Evolutionary conservation across 2,797 vertebrate species (phyloP).

Genomic region (Ceyx erithaca): DNA sequence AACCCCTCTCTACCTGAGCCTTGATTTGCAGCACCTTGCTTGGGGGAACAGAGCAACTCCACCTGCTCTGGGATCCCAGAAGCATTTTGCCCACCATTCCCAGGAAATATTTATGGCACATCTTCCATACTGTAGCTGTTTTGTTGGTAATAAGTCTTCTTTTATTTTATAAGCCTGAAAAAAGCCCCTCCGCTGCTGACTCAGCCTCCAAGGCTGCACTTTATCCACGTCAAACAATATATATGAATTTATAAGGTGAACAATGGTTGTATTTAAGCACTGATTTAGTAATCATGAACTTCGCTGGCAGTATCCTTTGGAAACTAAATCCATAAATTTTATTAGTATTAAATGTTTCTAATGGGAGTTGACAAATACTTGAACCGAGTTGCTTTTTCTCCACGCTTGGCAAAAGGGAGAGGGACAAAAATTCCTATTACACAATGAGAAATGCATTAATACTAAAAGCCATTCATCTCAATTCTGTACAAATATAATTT

Average conservation of each 20-base stretch:
- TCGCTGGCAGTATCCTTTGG: conserved; percentile 90
- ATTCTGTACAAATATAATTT: conserved; percentile 89
- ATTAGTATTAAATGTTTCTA: conserved; percentile 97
- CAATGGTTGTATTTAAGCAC: conserved; percentile 89
- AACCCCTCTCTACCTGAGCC: not conserved
- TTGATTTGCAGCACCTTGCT: not conserved
- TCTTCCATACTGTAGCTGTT: conserved; percentile 22
- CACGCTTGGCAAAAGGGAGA: conserved; percentile 84
- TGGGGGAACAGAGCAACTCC: not conserved
- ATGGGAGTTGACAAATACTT: conserved; percentile 98
- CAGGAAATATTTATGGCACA: not conserved
- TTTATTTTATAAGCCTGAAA: conserved; percentile 66
- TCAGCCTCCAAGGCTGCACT: conserved; percentile 67
- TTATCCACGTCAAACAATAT: conserved; percentile 76
- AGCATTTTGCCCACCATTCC: not conserved
- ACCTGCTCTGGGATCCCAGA: not conserved
- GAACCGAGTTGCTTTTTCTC: conserved; percentile 88
- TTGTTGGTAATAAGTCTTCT: conserved; percentile 63
- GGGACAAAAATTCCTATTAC: conserved; percentile 85
- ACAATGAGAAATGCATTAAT: conserved; percentile 85
- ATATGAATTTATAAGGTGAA: conserved; percentile 86
- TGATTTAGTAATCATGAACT: conserved; percentile 85
- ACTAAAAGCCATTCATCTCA: conserved; percentile 88
- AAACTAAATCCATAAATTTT: conserved; percentile 93
- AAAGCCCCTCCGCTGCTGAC: conserved; percentile 55